These are phyloP conservation scores for Pseudomyrmex sp. DNA, from an alignment of 1,140 invertebrate species.

Conservation along the genomic window DNA sequence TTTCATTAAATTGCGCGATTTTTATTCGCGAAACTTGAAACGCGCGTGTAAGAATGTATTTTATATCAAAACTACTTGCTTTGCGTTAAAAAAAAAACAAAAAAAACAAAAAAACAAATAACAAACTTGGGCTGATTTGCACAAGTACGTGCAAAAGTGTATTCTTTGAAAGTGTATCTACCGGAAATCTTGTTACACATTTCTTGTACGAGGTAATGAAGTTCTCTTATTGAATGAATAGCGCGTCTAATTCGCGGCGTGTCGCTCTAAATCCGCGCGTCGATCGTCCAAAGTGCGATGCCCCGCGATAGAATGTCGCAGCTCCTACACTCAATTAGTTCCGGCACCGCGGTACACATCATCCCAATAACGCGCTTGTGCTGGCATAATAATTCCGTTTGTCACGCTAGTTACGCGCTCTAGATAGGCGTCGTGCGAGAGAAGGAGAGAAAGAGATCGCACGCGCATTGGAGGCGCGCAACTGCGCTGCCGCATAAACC, in stretches of 20 bases:
- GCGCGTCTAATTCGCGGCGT: conserved; percentile 4
- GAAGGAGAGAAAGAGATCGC: conserved; percentile 18
- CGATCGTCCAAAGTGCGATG: conserved; percentile 49
- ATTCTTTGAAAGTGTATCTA: neutral
- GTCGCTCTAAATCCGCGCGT: conserved; percentile 33
- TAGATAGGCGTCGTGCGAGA: conserved; percentile 70
- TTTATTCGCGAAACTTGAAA: conserved; percentile 3
- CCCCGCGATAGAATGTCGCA: conserved; percentile 65
- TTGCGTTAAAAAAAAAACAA: too few species aligned
- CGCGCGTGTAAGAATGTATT: neutral
- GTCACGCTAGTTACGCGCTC: conserved; percentile 80
- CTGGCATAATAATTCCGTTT: conserved; percentile 79
- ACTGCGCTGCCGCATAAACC: conserved; percentile 32
- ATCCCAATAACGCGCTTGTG: conserved; percentile 70
- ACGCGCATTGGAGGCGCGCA: conserved; percentile 38
- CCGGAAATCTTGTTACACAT: neutral
- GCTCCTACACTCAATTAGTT: conserved; percentile 70
- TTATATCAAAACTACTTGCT: neutral
- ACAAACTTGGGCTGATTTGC: too few species aligned
- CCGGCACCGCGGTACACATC: conserved; percentile 54
- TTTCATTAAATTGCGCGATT: neutral
- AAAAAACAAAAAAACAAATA: too few species aligned
- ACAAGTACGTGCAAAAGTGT: too few species aligned
- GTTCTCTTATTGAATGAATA: conserved; percentile 11
- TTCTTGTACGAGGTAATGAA: conserved; percentile 34